These are phyloP conservation scores for Aricia artaxerxes DNA, from an alignment of 2,888 invertebrate species.

Conservation along the genomic window DNA sequence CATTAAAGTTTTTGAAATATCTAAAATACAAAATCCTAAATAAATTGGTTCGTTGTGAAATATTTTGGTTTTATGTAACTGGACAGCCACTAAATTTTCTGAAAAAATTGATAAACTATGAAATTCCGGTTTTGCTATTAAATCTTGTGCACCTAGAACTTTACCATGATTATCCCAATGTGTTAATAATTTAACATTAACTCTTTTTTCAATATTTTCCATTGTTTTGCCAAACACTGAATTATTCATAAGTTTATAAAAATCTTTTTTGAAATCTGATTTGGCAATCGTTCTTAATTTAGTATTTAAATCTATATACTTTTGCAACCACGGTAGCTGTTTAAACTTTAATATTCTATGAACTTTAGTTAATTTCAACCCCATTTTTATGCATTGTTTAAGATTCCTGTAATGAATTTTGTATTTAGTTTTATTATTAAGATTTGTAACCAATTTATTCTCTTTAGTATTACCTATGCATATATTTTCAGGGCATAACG, in stretches of 20 bases:
- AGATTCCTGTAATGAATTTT: constrained; percentile 45
- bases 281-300: constrained; percentile 45
- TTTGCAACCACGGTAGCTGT: constrained; percentile 53
- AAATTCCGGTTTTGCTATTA: constrained; percentile 46
- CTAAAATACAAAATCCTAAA: constrained; percentile 42
- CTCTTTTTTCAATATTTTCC: constrained; percentile 44
- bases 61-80: constrained; percentile 32
- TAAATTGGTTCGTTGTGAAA: constrained; percentile 42
- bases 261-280: constrained; percentile 54
- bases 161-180: constrained; percentile 48
- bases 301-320: constrained; percentile 58
- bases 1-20: constrained; percentile 43
- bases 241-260: constrained; percentile 41
- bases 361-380: constrained; percentile 41
- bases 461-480: constrained; percentile 33
- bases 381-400: constrained; percentile 42
- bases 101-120: constrained; percentile 48
- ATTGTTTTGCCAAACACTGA: constrained; percentile 48
- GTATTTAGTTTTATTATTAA: constrained; percentile 37
- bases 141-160: constrained; percentile 18
- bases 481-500: constrained; percentile 42
- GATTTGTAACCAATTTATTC: constrained; percentile 38
- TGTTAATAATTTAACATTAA: constrained; percentile 48
- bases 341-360: constrained; percentile 53
- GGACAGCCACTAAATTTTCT: too few relatives aligned